Evolutionary conservation across 2,797 vertebrate species (phyloP).

Genomic region (Cynopterus sphinx): DNA sequence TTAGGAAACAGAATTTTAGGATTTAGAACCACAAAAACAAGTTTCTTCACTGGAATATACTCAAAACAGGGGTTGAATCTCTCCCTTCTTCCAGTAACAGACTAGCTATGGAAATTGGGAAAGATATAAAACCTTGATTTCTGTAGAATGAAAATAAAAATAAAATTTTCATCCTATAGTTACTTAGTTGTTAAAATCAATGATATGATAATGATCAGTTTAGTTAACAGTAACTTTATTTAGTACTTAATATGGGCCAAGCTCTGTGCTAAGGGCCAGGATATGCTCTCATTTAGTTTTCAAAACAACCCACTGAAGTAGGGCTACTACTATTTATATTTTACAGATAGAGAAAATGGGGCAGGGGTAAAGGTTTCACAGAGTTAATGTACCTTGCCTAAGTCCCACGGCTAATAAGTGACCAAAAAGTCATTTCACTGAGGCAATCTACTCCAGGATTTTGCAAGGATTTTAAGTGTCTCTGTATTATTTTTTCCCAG

Average conservation of each 20-base stretch:
- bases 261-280: not conserved
- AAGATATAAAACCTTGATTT: not conserved
- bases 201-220: not conserved
- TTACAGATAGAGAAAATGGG: not conserved
- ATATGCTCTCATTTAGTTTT: not conserved
- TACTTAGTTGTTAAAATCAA: conserved; percentile 22
- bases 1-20: conserved; percentile 45
- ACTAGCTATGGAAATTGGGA: not conserved
- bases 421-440: not conserved
- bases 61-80: not conserved
- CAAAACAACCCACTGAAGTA: not conserved
- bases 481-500: not conserved
- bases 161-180: not conserved
- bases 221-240: not conserved
- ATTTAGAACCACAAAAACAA: not conserved
- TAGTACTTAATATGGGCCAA: not conserved
- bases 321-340: not conserved
- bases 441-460: not conserved
- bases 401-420: not conserved
- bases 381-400: not conserved
- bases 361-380: not conserved
- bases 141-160: conserved; percentile 17
- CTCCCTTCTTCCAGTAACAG: not conserved
- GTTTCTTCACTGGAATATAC: not conserved
- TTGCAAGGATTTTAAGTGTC: conserved; percentile 22